A percentile compares a stretch with the other conserved stretches of the same genome.
phyloP scores from a whole-genome alignment of 2,113 vertebrate genomes.

The Neoarius graeffei region DNA sequence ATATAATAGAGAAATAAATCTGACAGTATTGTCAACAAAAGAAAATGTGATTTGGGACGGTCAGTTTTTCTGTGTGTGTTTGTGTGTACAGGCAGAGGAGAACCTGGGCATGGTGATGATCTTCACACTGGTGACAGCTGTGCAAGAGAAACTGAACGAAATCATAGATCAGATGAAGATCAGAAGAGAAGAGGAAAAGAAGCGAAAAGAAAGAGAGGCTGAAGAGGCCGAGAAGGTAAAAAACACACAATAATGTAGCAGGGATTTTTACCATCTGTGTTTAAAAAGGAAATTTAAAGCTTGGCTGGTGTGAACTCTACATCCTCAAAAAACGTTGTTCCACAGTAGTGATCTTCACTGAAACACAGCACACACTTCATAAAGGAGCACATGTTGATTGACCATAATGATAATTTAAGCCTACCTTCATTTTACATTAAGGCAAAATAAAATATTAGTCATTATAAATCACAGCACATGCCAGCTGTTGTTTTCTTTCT shows the following conservation, averaged over 20 bases:
- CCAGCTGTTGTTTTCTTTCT: neutral
- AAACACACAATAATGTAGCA: neutral
- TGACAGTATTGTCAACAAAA: neutral
- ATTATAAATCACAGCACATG: neutral
- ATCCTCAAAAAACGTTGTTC: neutral
- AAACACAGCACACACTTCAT: neutral
- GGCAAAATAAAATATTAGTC: neutral
- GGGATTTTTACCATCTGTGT: neutral
- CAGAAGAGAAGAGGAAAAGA: constrained; percentile 88
- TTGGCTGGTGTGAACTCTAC: neutral
- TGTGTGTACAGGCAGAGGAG: constrained; percentile 81
- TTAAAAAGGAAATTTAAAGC: neutral
- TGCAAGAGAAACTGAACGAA: constrained; percentile 96
- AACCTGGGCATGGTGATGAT: constrained; percentile 99
- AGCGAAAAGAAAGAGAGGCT: constrained; percentile 84
- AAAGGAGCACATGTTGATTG: neutral
- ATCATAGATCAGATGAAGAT: constrained; percentile 92
- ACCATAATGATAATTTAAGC: neutral
- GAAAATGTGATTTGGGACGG: neutral
- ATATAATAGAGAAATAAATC: neutral
- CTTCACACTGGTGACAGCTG: constrained; percentile 93
- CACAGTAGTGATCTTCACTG: neutral
- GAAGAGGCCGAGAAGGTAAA: constrained; percentile 95
- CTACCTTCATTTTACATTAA: neutral
- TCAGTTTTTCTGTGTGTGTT: neutral